Base-by-base conservation (phyloP, 37 sponge, comb jelly and placozoan genomes). In the Tethya wilhelma region DNA sequence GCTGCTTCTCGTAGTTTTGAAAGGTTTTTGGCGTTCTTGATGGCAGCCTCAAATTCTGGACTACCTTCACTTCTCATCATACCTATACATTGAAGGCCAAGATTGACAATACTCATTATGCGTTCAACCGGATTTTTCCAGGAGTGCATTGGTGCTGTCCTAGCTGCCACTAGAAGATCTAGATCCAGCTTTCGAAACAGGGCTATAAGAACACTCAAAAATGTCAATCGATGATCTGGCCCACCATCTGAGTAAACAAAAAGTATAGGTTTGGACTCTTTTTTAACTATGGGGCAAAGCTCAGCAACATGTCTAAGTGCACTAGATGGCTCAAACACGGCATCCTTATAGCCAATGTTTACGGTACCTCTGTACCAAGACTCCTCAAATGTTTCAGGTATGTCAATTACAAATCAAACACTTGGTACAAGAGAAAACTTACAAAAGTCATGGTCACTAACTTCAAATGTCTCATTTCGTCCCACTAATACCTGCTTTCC, bases 91-190 rank as follows among this genome's bases (percentile, higher is more conserved):
- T 84, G 85, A 1, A 84, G 34, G 6, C 77, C 85, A 41, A 84
- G 58, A 29, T 84, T 84, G 70, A 84, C 19, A 1, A 86, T 11
- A 30, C 73, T 71, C 86, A 85, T 85, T 23, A 75, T 76, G 26
- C 73, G 2, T 57, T 78, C 86, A 17, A 42, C 74, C 0, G 74
- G 83, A 40, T 73, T 83, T 28, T 67, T 23, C 67, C 67, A 83
- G 2, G 74, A 78, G 41, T 78, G 86, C 25, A 30, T 63, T 22
- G 86, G 86, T 20, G 86, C 86, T 36, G 86, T 85, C 2, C 86
- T 9, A 7, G 42, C 42, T 0, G 46, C 78, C 37, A 60, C 56
- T 0, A 85, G 64, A 22, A 34, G 59, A 39, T 85, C 86, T 4
- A 85, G 86, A 59, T 85, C 73, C 3, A 78, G 79, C 25, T 69